Conservation (phyloP, 1,140 invertebrate species). For the Drosophila repletoides region DNA sequence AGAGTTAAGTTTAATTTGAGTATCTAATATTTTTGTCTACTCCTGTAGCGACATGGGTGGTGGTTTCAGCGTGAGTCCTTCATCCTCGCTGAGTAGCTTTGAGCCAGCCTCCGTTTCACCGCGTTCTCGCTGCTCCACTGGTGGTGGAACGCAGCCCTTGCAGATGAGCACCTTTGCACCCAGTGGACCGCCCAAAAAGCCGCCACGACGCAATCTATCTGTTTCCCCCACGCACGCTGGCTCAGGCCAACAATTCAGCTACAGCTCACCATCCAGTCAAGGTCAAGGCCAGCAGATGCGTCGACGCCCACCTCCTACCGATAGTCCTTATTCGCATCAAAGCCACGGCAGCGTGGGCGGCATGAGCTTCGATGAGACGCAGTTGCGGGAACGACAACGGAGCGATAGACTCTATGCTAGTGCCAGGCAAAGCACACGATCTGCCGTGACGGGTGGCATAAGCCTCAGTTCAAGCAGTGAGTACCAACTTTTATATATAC, state of each 20-base stretch:
- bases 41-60: slow-evolving; percentile 62
- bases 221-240: slow-evolving; percentile 86
- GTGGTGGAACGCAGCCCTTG: slow-evolving; percentile 49
- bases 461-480: slow-evolving; percentile 71
- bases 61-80: slow-evolving; percentile 70
- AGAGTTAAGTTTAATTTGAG: background rate
- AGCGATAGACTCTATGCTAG: slow-evolving; percentile 73
- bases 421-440: slow-evolving; percentile 69
- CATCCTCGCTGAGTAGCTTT: slow-evolving; percentile 80
- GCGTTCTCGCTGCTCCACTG: slow-evolving; percentile 73
- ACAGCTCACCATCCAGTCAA: slow-evolving; percentile 73
- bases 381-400: slow-evolving; percentile 64
- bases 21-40: background rate
- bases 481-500: background rate
- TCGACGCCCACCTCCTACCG: slow-evolving; percentile 59
- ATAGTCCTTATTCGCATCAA: slow-evolving; percentile 74
- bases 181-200: slow-evolving; percentile 93
- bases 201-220: slow-evolving; percentile 91
- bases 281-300: slow-evolving; percentile 42
- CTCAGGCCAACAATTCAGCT: slow-evolving; percentile 64
- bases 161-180: slow-evolving; percentile 83
- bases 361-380: slow-evolving; percentile 77
- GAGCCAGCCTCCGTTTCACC: slow-evolving; percentile 82
- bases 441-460: slow-evolving; percentile 56
- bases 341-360: slow-evolving; percentile 76